Evolutionary conservation across 53 echinoderm and acorn worm species (phyloP), one percentile per base, ranked within the genome.

Genomic region (Astropecten irregularis): DNA sequence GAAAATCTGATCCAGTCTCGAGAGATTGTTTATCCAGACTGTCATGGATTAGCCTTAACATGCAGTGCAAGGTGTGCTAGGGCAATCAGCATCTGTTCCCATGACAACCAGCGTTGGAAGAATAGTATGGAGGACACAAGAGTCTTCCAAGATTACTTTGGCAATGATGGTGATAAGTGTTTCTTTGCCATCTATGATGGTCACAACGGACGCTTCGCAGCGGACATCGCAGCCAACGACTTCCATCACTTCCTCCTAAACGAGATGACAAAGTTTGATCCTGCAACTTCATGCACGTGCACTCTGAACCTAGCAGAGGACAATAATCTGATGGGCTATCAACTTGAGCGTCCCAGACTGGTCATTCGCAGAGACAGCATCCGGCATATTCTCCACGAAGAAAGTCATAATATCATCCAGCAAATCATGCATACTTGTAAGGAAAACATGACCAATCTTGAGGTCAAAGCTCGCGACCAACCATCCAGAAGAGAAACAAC

Each of bases 341-440:
- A 82, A 3, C 87, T 97, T 3, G 95, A 92, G 4, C 82, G 99
- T 44, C 84, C 87, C 2, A 53, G 60, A 65, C 92, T 87, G 20
- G 69, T 90, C 49, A 76, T 95, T 21, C 84, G 89, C 25, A 92
- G 88, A 56, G 90, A 95, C 55, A 99, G 99, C 49, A 76, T 99
- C 35, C 79, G 95, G 4, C 95, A 99, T 54, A 90, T 99, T 21
- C 87, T 99, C 10, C 99, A 99, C 40, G 90, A 95, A 50, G 99
- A 99, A 54, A 95, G 99, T 48, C 47, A 54, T 15, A 99, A 95
- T 46, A 88, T 92, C 53, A 92, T 95, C 76, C 95, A 95, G 49
- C 99, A 99, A 83, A 95, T 99, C 50, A 95, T 99, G 95, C 93
- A 99, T 65, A 99, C 99, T 3, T 99, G 99, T 46, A 86, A 96